Percentiles rank a stretch among this genome's conserved stretches.
These are phyloP conservation scores for Oncorhynchus nerka DNA, from an alignment of 2,113 vertebrate species.

Conservation along the genomic window DNA sequence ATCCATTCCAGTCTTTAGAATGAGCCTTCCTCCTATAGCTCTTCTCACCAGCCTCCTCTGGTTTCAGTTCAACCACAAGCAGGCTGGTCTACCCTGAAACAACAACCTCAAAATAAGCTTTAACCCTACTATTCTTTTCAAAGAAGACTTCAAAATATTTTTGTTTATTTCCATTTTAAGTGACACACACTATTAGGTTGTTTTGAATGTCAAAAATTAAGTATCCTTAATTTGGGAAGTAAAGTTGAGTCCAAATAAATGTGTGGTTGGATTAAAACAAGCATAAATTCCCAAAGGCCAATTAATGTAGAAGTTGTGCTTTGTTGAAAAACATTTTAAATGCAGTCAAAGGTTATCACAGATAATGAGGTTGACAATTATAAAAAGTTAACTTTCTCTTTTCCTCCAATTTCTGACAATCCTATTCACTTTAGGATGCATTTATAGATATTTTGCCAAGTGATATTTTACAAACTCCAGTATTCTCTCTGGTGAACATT, in stretches of 20 bases:
- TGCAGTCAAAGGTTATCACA: conserved; percentile 5
- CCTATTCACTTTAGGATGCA: background rate
- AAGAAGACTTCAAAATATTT: background rate
- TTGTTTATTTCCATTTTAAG: background rate
- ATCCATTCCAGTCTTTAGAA: too few species aligned
- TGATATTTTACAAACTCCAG: too few species aligned
- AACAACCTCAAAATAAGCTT: background rate
- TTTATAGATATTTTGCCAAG: too few species aligned
- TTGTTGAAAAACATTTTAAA: conserved; percentile 26
- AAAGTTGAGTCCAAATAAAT: conserved; percentile 11
- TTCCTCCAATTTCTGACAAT: background rate
- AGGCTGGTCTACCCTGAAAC: background rate
- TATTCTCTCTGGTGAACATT: too few species aligned
- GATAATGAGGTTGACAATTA: conserved; percentile 45
- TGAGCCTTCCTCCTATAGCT: too few species aligned
- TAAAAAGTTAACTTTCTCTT: conserved; percentile 14
- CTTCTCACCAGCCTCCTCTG: too few species aligned
- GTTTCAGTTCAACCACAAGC: background rate
- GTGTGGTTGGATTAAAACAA: conserved; percentile 37
- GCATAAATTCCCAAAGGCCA: conserved; percentile 48
- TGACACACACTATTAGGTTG: conserved; percentile 1
- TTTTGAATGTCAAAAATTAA: conserved; percentile 27
- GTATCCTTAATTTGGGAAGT: conserved; percentile 41
- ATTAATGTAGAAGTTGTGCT: conserved; percentile 39
- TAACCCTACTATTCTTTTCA: background rate